A percentile compares a stretch with the other conserved stretches of the same genome.
Conservation (phyloP, 2,113 vertebrate genomes). For the Vulpes vulpes region DNA sequence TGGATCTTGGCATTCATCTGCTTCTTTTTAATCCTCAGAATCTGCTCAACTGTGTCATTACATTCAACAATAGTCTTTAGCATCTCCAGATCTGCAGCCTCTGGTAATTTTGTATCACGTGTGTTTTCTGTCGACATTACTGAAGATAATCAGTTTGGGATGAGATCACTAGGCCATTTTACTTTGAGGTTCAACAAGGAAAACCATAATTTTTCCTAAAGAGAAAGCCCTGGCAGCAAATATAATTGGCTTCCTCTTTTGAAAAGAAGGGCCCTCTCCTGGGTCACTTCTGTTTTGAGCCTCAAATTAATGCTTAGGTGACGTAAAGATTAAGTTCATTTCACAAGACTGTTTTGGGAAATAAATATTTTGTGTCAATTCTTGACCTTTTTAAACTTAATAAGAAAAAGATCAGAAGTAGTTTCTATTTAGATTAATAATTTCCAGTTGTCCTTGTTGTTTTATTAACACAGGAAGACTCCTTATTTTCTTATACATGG, state of each 20-base stretch:
- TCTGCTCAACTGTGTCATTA: slow-evolving; percentile 24
- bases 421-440: not conserved
- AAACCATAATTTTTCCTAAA: slow-evolving; percentile 70
- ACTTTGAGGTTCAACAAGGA: slow-evolving; percentile 53
- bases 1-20: slow-evolving; percentile 11
- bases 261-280: slow-evolving; percentile 6
- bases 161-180: slow-evolving; percentile 63
- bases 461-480: not conserved
- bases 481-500: not conserved
- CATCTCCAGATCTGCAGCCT: slow-evolving; percentile 37
- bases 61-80: not conserved
- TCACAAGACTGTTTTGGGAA: slow-evolving; percentile 34
- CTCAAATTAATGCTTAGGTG: slow-evolving; percentile 35
- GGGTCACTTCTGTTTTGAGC: slow-evolving; percentile 30
- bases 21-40: slow-evolving; percentile 3
- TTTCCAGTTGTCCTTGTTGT: slow-evolving; percentile 20
- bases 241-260: slow-evolving; percentile 50
- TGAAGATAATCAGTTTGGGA: slow-evolving; percentile 50
- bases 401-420: not conserved
- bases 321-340: slow-evolving; percentile 30
- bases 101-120: slow-evolving; percentile 29
- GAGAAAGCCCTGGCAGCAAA: slow-evolving; percentile 50
- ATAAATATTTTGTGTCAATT: slow-evolving; percentile 40
- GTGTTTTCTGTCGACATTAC: slow-evolving; percentile 40
- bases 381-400: slow-evolving; percentile 26